A percentile compares a stretch with the other conserved stretches of the same genome.
Evolutionary conservation across 2,888 invertebrate genomes (phyloP).

Genomic region (Cantharis flavilabris): DNA sequence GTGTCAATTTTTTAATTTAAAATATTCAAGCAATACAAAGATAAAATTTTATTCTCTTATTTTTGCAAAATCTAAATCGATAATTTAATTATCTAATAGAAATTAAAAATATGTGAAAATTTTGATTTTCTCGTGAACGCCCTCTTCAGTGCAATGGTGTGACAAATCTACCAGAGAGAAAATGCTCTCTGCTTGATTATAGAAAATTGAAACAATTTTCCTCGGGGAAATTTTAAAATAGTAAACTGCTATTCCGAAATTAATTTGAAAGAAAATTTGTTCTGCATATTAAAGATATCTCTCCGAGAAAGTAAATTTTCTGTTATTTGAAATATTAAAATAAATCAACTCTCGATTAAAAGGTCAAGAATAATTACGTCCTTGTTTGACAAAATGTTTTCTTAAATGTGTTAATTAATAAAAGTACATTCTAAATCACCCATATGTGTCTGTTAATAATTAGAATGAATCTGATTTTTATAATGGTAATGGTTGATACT

Average conservation of each 20-base stretch:
- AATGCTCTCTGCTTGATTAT: background rate
- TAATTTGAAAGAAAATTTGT: background rate
- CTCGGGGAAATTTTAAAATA: background rate
- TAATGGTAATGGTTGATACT: background rate
- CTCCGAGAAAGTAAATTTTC: background rate
- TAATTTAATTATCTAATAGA: background rate
- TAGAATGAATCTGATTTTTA: background rate
- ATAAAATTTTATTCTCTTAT: too few relatives aligned
- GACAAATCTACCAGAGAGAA: background rate
- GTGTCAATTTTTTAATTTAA: too few relatives aligned
- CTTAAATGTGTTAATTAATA: background rate
- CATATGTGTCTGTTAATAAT: background rate
- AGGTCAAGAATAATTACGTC: background rate
- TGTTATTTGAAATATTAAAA: background rate
- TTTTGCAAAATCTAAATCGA: background rate
- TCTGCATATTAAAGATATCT: background rate
- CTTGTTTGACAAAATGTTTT: background rate
- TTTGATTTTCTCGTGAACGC: background rate
- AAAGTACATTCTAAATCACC: background rate
- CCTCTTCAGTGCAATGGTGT: background rate
- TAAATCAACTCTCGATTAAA: background rate
- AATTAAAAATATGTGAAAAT: background rate
- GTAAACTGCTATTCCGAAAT: background rate
- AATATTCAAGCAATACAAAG: too few relatives aligned
- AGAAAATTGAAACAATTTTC: background rate